phyloP scores from a whole-genome alignment of 2,113 vertebrate species.

The Caretta caretta region DNA sequence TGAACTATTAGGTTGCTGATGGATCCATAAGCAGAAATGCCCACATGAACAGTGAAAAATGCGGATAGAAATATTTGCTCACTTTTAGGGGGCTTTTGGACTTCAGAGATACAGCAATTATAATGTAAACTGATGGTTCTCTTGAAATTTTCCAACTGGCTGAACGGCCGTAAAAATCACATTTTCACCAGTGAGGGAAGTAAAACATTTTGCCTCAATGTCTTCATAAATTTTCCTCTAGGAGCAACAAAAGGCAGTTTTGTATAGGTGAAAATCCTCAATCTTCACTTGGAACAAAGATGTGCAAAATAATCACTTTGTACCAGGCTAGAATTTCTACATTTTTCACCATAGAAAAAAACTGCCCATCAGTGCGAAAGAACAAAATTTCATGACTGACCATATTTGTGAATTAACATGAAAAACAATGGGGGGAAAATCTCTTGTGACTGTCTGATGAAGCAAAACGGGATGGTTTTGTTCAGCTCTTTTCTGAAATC shows the following conservation, averaged over 20 bases:
- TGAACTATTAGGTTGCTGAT: conserved; percentile 31
- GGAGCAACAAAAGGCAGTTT: neutral
- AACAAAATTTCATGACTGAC: neutral
- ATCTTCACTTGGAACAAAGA: neutral
- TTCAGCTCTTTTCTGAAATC: neutral
- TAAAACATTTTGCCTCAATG: neutral
- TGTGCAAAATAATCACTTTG: neutral
- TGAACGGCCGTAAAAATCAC: neutral
- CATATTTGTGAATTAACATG: neutral
- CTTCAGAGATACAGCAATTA: conserved; percentile 35
- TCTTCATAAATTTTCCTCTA: neutral
- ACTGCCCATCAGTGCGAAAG: neutral
- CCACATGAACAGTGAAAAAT: neutral
- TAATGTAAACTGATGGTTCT: neutral
- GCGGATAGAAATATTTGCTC: conserved; percentile 5
- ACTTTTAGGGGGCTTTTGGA: conserved; percentile 42
- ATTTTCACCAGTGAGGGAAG: neutral
- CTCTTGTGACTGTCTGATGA: neutral
- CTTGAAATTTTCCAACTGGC: conserved; percentile 30
- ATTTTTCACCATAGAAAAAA: neutral
- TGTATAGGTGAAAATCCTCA: neutral
- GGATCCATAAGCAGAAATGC: conserved; percentile 32
- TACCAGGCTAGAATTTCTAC: neutral
- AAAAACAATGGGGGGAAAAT: neutral
- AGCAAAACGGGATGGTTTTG: neutral